Evolutionary conservation across 2,113 vertebrate genomes (phyloP), one percentile per base, ranked within the genome.

Genomic region (Coptodon bakossiorum): DNA sequence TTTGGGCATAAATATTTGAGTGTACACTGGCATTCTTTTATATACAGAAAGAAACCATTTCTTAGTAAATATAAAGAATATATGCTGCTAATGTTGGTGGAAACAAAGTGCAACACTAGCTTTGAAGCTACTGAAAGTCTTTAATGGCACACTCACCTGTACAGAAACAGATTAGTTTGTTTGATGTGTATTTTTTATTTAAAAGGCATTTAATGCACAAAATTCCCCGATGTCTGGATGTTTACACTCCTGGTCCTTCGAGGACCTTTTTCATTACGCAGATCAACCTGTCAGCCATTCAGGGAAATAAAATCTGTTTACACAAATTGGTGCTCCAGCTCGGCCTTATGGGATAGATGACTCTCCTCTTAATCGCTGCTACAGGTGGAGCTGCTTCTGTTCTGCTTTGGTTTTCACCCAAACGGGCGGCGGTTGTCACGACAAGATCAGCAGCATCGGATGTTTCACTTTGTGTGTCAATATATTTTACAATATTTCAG

Each of bases 371-470:
- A 68, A 84, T 84, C 82, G 53, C 82, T 9, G 29, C 36, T 29
- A 76, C 88, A 89, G 88, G 81, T 87, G 89, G 81, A 84, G 59
- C 5, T n/a, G 36, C 86, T 84, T 82, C 81, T 66, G 80, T 14
- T 88, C 85, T 12, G 6, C n/a, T 56, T 1, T 50, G 5, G 0
- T 22, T 34, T 48, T 9, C 7, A 4, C 16, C 45, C 27, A 45
- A 43, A 8, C 43, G 16, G 24, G 56, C 14, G 2, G 6, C 54
- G 54, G 29, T 79, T 29, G 38, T 56, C n/a, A 36, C 2, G 6
- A 81, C 61, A 36, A 71, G 34, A 76, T 86, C 61, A 54, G 24
- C 68, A 61, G 66, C 22, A 12, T 9, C 6, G 4, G 24, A 3
- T 80, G 43, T 38, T 80, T 61, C 14, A 36, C 73, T 52, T 5